Base-by-base conservation (phyloP, 2,113 vertebrate genomes). In the Zosterops lateralis region DNA sequence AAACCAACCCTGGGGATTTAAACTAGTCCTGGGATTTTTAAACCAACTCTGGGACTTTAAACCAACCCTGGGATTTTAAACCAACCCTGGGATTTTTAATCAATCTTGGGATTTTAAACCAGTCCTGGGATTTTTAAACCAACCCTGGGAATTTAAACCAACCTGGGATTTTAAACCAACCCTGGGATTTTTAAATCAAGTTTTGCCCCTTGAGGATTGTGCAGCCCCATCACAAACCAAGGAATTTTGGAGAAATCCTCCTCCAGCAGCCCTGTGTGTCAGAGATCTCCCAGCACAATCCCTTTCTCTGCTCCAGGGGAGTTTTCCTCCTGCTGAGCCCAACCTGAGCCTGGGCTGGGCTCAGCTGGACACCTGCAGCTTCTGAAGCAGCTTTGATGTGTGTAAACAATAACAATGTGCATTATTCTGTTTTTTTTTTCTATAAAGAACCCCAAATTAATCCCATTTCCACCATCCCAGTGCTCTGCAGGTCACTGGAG, bases 401-500 rank as follows among this genome's bases (percentile, higher is more conserved):
- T 57, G 56, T 22, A 15, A 14, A 76, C 36, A 40, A 7, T 2
- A 79, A 56, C 21, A 60, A 58, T 44, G 44, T 44, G 44, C 44
- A 44, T 44, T 44, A 44, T 8, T 17, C 38, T 38, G 38, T 12
- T 38, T 38, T 11, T 38, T 14, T 56, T 48, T 17, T 50, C 76
- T 40, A 21, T 12, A 78, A 81, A 28, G 47, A 77, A 34, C 42
- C 54, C 58, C 8, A 38, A 15, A 1, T n/a, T 29, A 42, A 57
- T 42, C 28, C 12, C 9, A 36, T 24, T 78, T 11, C 48, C 40
- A 44, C 16, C 48, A 8, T 19, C n/a, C 3, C 72, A 78, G 84
- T 29, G 48, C 81, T 87, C 36, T 17, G 12, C 4, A 12, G 3
- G 19, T 93, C 80, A 97, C 82, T 96, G 96, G 7, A 99, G 98